Evolutionary conservation across 1,140 invertebrate species (phyloP), one percentile per base, ranked within the genome.

Genomic region (Phthorimaea operculella): DNA sequence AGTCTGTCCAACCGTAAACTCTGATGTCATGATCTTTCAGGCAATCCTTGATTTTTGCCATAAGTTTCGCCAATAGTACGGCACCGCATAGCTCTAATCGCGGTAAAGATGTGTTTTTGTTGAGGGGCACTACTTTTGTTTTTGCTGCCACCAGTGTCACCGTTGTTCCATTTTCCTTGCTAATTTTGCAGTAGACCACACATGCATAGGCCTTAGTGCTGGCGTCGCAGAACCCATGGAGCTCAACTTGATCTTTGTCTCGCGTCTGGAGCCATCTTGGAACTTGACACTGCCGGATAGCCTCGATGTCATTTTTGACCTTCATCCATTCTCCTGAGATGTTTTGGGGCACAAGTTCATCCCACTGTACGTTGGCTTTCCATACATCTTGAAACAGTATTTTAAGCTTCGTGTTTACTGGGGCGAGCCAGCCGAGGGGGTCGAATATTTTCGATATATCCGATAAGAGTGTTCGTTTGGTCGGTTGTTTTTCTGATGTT

Each of bases 171-270:
- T 49, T 16, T 0, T 33, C 1, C 0, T 58, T 59, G 12, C 51
- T 54, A 12, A 61, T 36, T 52, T 67, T 58, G 7, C 63, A 33
- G 53, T 86, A 86, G 16, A 84, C 57, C 4, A 66, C 70, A 6
- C 70, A 66, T 11, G 66, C 78, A 58, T 79, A 87, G 4, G 70
- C 77, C n/a, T 54, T 48, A 52, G 66, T 57, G 0, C 64, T 72
- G 0, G 76, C 65, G 59, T 86, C 83, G 51, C 67, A 70, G 63
- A 85, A 87, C 7, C 55, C 76, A 47, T 68, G 70, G 33, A 76
- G 15, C 39, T 72, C 57, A 1, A 70, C 47, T 6, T 6, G 4
- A 9, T 54, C 52, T 12, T 52, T 17, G 45, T 48, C 14, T 1
- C 10, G 28, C 10, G 51, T 39, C 1, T 15, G 15, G 11, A 62